Evolutionary conservation across 2,888 invertebrate species (phyloP).

Genomic region (Apomyelois bistriatella): DNA sequence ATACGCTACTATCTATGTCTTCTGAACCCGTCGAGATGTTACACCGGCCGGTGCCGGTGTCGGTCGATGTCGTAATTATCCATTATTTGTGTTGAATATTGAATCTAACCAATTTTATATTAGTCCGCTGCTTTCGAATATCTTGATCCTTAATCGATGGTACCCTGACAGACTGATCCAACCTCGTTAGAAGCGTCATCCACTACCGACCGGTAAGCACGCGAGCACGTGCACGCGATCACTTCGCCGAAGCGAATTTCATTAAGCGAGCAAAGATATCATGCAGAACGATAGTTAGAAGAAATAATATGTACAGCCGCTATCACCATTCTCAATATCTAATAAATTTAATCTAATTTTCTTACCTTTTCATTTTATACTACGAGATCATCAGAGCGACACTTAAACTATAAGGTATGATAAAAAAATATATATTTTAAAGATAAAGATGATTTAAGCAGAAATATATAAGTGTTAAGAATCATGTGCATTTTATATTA

Average conservation of each 20-base stretch:
- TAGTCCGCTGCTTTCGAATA: background rate
- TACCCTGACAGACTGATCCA: constrained; percentile 21
- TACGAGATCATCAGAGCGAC: background rate
- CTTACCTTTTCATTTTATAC: constrained; percentile 4
- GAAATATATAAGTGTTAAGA: too few relatives aligned
- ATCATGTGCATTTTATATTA: too few relatives aligned
- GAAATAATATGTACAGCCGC: constrained; percentile 23
- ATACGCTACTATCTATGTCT: background rate
- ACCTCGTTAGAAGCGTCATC: constrained; percentile 15
- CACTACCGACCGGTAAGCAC: constrained; percentile 11
- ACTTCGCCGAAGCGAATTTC: constrained; percentile 32
- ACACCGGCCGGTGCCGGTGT: too few relatives aligned
- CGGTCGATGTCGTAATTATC: too few relatives aligned
- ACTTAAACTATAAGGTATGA: too few relatives aligned
- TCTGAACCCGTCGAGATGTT: background rate
- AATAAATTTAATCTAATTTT: constrained; percentile 2
- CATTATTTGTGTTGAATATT: background rate
- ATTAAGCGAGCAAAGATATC: constrained; percentile 40
- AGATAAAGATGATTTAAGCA: too few relatives aligned
- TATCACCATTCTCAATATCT: constrained; percentile 16
- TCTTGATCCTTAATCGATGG: background rate
- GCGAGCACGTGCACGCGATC: constrained; percentile 8
- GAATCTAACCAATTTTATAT: background rate
- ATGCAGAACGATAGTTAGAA: constrained; percentile 46
- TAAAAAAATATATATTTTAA: too few relatives aligned